phyloP scores from a whole-genome alignment of 2,888 invertebrate species.

The Mythimna impura region DNA sequence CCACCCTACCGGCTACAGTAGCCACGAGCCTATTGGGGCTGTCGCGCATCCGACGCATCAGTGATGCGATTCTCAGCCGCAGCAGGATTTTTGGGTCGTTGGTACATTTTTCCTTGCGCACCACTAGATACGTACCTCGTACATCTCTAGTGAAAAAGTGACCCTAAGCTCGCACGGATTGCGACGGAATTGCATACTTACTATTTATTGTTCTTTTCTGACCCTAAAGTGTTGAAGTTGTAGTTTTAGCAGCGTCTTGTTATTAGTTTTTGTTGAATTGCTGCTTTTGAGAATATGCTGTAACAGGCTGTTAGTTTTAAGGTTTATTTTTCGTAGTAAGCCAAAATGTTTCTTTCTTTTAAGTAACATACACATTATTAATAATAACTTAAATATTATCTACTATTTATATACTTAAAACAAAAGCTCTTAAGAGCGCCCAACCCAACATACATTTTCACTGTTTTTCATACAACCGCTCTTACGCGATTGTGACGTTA shows the following conservation, averaged over 20 bases:
- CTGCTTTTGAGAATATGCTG: constrained; percentile 14
- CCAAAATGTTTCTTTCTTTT: too few species aligned
- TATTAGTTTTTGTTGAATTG: constrained; percentile 44
- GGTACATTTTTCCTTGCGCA: not conserved
- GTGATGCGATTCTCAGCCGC: too few species aligned
- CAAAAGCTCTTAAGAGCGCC: too few species aligned
- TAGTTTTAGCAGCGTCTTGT: constrained; percentile 27
- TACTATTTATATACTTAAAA: too few species aligned
- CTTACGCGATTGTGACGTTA: too few species aligned
- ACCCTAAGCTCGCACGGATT: constrained; percentile 20
- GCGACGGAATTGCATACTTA: constrained; percentile 52
- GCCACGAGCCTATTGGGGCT: too few species aligned
- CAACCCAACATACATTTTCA: too few species aligned
- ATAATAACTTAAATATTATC: not conserved
- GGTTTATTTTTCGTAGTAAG: not conserved
- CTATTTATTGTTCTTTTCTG: constrained; percentile 46
- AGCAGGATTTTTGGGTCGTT: not conserved
- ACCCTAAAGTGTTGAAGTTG: constrained; percentile 34
- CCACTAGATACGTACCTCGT: not conserved
- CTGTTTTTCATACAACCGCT: too few species aligned
- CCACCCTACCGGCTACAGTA: too few species aligned
- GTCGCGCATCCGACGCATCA: too few species aligned
- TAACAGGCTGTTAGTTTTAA: constrained; percentile 18
- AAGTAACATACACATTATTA: too few species aligned
- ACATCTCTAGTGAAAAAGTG: not conserved